phyloP scores from a whole-genome alignment of 2,113 vertebrate species.

The Takifugu bimaculatus region DNA sequence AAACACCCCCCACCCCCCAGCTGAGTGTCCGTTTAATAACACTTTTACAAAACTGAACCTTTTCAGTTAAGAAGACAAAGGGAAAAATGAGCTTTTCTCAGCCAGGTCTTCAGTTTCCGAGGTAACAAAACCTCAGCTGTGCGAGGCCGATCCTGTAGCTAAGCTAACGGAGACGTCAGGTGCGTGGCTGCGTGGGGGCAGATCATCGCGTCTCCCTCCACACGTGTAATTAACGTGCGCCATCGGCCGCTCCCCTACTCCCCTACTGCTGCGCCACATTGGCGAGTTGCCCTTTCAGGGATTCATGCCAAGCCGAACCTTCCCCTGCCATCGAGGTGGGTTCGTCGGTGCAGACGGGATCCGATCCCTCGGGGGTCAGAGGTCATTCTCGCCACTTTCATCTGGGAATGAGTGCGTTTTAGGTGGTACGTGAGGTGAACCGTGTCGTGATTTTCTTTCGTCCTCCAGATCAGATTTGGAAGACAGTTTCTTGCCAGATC shows the following conservation, averaged over 20 bases:
- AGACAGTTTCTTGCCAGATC: too few relatives aligned
- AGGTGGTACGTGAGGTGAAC: too few relatives aligned
- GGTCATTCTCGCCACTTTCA: slow-evolving; percentile 1
- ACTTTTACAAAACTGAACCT: too few relatives aligned
- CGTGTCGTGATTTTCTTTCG: too few relatives aligned
- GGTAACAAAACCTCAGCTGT: too few relatives aligned
- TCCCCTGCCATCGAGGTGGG: background rate
- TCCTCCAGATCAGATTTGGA: too few relatives aligned
- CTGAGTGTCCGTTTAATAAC: too few relatives aligned
- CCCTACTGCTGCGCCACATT: background rate
- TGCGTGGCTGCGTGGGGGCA: slow-evolving; percentile 31
- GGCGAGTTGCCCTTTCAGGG: background rate
- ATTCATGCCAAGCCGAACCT: slow-evolving; percentile 3
- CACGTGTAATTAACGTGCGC: slow-evolving; percentile 18
- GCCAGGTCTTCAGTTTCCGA: too few relatives aligned
- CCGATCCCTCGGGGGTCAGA: slow-evolving; percentile 13
- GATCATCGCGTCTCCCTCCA: slow-evolving; percentile 16
- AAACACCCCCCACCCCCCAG: too few relatives aligned
- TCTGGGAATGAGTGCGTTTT: too few relatives aligned
- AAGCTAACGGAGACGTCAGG: slow-evolving; percentile 40
- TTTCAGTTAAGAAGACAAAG: too few relatives aligned
- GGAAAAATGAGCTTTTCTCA: too few relatives aligned
- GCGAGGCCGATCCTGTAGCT: background rate
- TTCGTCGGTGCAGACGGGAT: slow-evolving; percentile 5
- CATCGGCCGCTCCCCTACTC: slow-evolving; percentile 19